Conservation (phyloP, 2,888 invertebrate genomes). For the Acrobeloides nanus region DNA sequence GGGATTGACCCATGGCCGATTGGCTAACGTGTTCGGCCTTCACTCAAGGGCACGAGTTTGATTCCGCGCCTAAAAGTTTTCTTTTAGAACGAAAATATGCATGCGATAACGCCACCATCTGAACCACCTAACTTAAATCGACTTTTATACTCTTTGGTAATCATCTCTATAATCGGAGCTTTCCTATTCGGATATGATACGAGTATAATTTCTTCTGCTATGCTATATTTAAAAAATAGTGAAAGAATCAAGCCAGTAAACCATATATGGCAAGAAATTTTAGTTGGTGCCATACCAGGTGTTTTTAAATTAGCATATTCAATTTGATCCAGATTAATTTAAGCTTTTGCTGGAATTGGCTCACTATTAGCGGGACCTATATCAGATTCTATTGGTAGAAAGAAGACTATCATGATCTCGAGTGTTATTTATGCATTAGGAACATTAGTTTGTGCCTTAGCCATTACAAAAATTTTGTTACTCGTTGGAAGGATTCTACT, state of each 20-base stretch:
- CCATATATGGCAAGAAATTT: conserved; percentile 42
- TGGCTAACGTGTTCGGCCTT: too few relatives aligned
- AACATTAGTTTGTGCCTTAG: conserved; percentile 54
- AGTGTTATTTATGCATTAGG: conserved; percentile 59
- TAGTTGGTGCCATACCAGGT: conserved; percentile 41
- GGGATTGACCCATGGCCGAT: too few relatives aligned
- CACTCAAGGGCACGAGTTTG: too few relatives aligned
- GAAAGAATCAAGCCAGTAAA: conserved; percentile 32
- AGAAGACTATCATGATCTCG: conserved; percentile 58
- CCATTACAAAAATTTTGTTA: conserved; percentile 30
- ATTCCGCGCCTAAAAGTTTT: too few relatives aligned
- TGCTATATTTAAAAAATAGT: conserved; percentile 40
- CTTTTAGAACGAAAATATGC: too few relatives aligned
- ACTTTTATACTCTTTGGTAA: too few relatives aligned
- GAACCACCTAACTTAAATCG: too few relatives aligned
- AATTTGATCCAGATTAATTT: not conserved
- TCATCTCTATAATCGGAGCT: conserved; percentile 42
- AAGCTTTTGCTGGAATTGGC: conserved; percentile 25
- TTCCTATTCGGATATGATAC: conserved; percentile 62
- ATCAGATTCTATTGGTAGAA: conserved; percentile 59
- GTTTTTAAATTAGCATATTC: too few relatives aligned
- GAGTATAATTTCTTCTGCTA: conserved; percentile 50
- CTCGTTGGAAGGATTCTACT: conserved; percentile 41
- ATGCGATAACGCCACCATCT: too few relatives aligned
- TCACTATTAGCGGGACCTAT: conserved; percentile 53